Evolutionary conservation across 2,113 vertebrate species (phyloP).

Genomic region (Odocoileus hemionus): DNA sequence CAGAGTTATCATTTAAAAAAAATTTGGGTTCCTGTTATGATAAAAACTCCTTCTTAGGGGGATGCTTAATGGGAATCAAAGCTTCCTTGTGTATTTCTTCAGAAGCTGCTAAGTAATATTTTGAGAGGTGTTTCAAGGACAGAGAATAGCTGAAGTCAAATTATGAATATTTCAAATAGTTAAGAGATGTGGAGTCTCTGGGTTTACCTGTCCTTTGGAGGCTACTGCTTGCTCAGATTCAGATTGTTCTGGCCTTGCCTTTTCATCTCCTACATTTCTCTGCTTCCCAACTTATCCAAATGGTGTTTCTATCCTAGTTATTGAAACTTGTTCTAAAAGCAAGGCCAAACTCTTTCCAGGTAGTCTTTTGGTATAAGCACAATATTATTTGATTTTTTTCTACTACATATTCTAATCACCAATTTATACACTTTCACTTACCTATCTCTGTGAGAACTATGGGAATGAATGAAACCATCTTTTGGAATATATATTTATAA

Average conservation of each 20-base stretch:
- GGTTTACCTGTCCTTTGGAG: not conserved
- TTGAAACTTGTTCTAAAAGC: not conserved
- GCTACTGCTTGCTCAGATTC: not conserved
- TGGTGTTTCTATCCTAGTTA: not conserved
- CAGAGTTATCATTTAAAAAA: not conserved
- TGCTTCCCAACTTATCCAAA: not conserved
- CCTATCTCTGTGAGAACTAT: not conserved
- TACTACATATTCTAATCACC: not conserved
- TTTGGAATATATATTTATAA: not conserved
- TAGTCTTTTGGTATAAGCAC: not conserved
- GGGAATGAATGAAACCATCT: not conserved
- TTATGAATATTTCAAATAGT: not conserved
- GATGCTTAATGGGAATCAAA: not conserved
- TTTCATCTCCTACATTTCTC: not conserved
- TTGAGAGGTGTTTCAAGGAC: not conserved
- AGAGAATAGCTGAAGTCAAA: not conserved
- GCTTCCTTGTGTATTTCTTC: not conserved
- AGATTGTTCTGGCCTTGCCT: not conserved
- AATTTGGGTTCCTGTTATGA: not conserved
- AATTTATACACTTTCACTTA: not conserved
- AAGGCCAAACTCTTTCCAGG: not conserved
- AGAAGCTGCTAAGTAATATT: not conserved
- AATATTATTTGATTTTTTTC: not conserved
- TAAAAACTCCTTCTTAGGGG: not conserved
- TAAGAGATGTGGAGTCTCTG: not conserved